A percentile compares a stretch with the other conserved stretches of the same genome.
phyloP scores from a whole-genome alignment of 2,888 invertebrate species.

The Schizotus pectinicornis region DNA sequence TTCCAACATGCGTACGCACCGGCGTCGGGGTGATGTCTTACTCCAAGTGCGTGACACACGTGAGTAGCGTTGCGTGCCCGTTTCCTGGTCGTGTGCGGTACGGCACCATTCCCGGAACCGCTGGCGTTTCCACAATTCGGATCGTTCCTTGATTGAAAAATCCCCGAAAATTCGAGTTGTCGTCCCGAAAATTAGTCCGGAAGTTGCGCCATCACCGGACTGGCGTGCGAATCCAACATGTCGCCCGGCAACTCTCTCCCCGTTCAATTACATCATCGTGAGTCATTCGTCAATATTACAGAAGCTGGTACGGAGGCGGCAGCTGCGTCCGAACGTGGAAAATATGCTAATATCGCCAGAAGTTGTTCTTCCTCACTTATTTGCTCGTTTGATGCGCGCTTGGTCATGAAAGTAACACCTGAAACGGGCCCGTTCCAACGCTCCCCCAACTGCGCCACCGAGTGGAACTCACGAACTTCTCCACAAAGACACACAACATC shows the following conservation, averaged over 20 bases:
- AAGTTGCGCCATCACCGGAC: constrained; percentile 9
- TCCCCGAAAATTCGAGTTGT: constrained; percentile 1
- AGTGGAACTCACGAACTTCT: constrained; percentile 34
- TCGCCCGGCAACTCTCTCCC: background rate
- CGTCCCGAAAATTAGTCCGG: constrained; percentile 11
- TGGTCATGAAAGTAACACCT: constrained; percentile 49
- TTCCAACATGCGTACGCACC: constrained; percentile 16
- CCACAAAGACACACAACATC: constrained; percentile 43
- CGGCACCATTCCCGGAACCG: constrained; percentile 9
- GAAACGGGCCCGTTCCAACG: constrained; percentile 46
- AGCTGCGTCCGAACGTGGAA: constrained; percentile 45
- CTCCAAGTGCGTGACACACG: constrained; percentile 25
- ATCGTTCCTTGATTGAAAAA: constrained; percentile 18
- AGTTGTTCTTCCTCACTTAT: constrained; percentile 47
- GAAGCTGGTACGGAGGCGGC: constrained; percentile 32
- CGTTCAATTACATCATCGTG: constrained; percentile 20
- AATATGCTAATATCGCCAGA: constrained; percentile 52
- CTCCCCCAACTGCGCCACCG: constrained; percentile 32
- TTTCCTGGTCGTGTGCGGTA: constrained; percentile 17
- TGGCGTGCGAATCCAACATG: constrained; percentile 2
- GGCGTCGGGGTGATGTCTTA: constrained; percentile 20
- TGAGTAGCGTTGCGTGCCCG: constrained; percentile 31
- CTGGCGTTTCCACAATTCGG: constrained; percentile 14
- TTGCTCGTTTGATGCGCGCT: constrained; percentile 45
- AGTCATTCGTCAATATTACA: constrained; percentile 28